Evolutionary conservation across 2,888 invertebrate species (phyloP).

Genomic region (Melinaea menophilus): DNA sequence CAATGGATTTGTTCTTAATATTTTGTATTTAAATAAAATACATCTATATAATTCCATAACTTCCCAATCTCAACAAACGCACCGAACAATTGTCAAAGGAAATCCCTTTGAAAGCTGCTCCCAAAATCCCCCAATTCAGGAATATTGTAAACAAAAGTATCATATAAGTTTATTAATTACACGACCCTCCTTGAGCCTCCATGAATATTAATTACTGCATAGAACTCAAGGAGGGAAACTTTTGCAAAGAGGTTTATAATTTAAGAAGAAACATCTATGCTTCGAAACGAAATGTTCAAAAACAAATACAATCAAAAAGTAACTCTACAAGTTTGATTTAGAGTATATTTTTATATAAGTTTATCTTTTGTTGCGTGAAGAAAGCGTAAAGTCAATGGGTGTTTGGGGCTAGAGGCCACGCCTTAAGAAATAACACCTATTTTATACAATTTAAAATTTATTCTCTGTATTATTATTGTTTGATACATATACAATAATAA

Average conservation of each 20-base stretch:
- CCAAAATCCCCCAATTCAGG: slow-evolving; percentile 49
- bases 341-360: slow-evolving; percentile 41
- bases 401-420: slow-evolving; percentile 63
- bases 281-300: slow-evolving; percentile 69
- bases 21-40: not conserved
- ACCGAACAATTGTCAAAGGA: slow-evolving; percentile 19
- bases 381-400: slow-evolving; percentile 74
- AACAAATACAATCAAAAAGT: slow-evolving; percentile 32
- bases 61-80: slow-evolving; percentile 5
- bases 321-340: slow-evolving; percentile 39
- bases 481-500: not conserved
- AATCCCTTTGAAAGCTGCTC: slow-evolving; percentile 14
- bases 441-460: slow-evolving; percentile 24
- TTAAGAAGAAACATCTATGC: slow-evolving; percentile 72
- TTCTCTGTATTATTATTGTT: not conserved
- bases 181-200: slow-evolving; percentile 73
- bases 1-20: no score
- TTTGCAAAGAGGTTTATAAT: slow-evolving; percentile 78
- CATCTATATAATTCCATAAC: not conserved
- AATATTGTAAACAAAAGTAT: slow-evolving; percentile 78
- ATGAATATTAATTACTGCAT: slow-evolving; percentile 78
- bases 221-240: slow-evolving; percentile 77
- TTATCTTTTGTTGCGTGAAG: slow-evolving; percentile 60
- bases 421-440: slow-evolving; percentile 54
- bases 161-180: slow-evolving; percentile 79